These are phyloP conservation scores for Mormyrus lacerda DNA, from an alignment of 2,113 vertebrate genomes.

Conservation along the genomic window DNA sequence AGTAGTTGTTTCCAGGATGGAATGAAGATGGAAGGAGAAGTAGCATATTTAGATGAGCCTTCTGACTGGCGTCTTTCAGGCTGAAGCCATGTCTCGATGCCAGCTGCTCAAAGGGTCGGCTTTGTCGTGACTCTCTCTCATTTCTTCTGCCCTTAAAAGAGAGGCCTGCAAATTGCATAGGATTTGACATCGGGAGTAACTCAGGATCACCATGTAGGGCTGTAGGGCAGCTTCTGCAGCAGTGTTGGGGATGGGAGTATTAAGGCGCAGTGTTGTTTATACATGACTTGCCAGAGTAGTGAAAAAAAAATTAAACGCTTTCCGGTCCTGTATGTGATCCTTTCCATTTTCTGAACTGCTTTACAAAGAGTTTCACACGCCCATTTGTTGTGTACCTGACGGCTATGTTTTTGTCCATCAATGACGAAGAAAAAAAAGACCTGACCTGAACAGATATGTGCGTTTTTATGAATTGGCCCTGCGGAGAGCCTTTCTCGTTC, in stretches of 20 bases:
- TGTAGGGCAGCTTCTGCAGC: background rate
- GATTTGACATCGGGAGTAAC: background rate
- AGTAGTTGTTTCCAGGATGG: background rate
- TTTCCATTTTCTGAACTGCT: slow-evolving; percentile 18
- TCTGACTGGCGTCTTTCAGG: background rate
- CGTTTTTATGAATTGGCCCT: background rate
- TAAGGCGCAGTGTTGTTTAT: background rate
- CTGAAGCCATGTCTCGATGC: background rate
- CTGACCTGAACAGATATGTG: background rate
- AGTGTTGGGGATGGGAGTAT: background rate
- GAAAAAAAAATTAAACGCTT: background rate
- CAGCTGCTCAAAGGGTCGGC: background rate
- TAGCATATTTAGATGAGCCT: background rate
- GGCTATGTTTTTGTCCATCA: background rate
- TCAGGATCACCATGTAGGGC: background rate
- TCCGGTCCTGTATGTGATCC: background rate
- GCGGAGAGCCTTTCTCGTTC: background rate
- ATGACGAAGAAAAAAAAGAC: background rate
- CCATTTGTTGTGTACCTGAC: background rate
- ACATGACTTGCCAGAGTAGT: slow-evolving; percentile 8
- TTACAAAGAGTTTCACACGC: background rate
- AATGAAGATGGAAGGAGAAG: background rate
- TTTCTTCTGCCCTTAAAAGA: background rate
- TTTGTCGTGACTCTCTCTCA: background rate
- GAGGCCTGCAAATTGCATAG: background rate